Conservation (phyloP, 1,140 invertebrate species). For the Anagrus nilaparvatae region DNA sequence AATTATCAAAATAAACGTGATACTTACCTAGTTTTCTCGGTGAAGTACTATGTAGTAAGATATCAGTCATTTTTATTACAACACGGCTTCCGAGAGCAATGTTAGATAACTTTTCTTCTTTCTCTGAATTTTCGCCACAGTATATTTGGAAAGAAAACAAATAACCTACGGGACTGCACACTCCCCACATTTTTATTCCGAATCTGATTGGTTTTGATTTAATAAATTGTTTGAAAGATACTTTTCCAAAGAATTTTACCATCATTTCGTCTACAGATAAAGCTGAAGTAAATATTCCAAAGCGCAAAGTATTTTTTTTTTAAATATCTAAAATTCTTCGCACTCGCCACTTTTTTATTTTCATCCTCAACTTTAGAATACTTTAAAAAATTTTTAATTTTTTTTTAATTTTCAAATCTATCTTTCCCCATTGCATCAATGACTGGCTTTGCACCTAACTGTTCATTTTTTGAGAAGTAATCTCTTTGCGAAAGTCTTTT, state of each 20-base stretch:
- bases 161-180: conserved; percentile 14
- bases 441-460: too few species aligned
- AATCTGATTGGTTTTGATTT: neutral
- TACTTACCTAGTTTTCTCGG: conserved; percentile 9
- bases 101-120: conserved; percentile 4
- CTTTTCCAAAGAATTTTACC: neutral
- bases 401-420: too few species aligned
- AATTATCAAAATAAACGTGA: conserved; percentile 15
- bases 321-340: too few species aligned
- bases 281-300: too few species aligned
- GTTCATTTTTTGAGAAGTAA: too few species aligned
- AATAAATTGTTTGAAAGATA: neutral
- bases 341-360: too few species aligned
- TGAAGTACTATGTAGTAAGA: conserved; percentile 4
- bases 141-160: conserved; percentile 15
- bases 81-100: conserved; percentile 16
- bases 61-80: conserved; percentile 10
- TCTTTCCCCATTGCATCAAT: too few species aligned
- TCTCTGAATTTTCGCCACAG: conserved; percentile 15
- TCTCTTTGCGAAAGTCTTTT: too few species aligned
- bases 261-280: neutral
- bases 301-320: too few species aligned
- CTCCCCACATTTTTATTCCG: neutral
- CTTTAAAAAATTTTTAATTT: too few species aligned
- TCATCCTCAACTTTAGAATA: too few species aligned